Evolutionary conservation across 2,797 vertebrate genomes (phyloP).

Genomic region (Diplodus puntazzo): DNA sequence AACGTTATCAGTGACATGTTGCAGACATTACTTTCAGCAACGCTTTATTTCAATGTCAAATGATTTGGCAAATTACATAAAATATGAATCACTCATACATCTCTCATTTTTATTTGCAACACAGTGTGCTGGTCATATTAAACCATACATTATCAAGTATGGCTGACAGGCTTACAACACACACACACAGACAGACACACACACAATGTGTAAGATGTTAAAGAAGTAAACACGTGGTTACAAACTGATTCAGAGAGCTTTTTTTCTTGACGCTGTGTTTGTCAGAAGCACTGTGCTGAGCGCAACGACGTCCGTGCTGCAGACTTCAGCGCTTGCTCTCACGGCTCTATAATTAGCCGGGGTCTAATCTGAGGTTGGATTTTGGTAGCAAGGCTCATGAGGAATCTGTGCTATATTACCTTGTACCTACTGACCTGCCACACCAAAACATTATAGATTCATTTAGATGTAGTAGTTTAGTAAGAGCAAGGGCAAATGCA

Average conservation of each 20-base stretch:
- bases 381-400: conserved; percentile 46
- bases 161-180: conserved; percentile 53
- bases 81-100: conserved; percentile 58
- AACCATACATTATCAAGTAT: conserved; percentile 62
- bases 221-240: conserved; percentile 41
- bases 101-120: conserved; percentile 62
- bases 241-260: conserved; percentile 35
- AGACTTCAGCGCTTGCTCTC: conserved; percentile 40
- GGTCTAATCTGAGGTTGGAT: conserved; percentile 64
- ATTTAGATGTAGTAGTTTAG: conserved; percentile 5
- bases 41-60: conserved; percentile 68
- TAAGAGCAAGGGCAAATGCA: conserved; percentile 26
- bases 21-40: conserved; percentile 46
- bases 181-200: neutral
- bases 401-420: conserved; percentile 56
- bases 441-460: conserved; percentile 14
- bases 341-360: conserved; percentile 64
- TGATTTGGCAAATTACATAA: conserved; percentile 74
- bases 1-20: neutral
- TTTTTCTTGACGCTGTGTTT: conserved; percentile 23
- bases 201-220: conserved; percentile 40
- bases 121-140: conserved; percentile 75
- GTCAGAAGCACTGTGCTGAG: conserved; percentile 5
- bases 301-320: conserved; percentile 10
- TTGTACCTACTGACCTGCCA: conserved; percentile 51